Evolutionary conservation across 2,113 vertebrate species (phyloP).

Genomic region (Gymnarchus niloticus): DNA sequence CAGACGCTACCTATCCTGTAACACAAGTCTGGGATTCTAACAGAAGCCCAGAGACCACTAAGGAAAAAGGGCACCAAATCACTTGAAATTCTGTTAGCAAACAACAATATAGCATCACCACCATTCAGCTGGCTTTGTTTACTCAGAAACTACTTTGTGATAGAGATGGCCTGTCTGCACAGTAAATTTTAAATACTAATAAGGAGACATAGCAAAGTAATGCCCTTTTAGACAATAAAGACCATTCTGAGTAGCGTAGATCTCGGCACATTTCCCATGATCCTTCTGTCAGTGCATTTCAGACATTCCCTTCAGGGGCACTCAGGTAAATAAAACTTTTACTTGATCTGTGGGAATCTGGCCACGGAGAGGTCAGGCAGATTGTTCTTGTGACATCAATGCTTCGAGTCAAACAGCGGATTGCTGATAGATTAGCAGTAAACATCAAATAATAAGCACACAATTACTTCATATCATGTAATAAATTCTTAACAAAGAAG

Average conservation of each 20-base stretch:
- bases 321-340: background rate
- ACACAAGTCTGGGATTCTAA: background rate
- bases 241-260: background rate
- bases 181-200: background rate
- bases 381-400: no score
- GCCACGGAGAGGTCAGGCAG: background rate
- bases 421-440: background rate
- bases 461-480: background rate
- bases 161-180: background rate
- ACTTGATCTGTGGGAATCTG: background rate
- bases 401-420: background rate
- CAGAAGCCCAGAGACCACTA: no score
- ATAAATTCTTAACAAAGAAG: background rate
- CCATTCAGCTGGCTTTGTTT: background rate
- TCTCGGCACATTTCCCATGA: conserved; percentile 1
- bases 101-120: background rate
- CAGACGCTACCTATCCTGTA: background rate
- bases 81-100: background rate
- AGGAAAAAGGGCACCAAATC: background rate
- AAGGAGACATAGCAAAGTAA: background rate
- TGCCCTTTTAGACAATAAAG: background rate
- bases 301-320: background rate
- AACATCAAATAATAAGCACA: background rate
- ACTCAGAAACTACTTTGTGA: background rate
- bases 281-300: background rate